A percentile compares a stretch with the other conserved stretches of the same genome.
Conservation (phyloP, 2,113 vertebrate genomes). For the Heterotis niloticus region DNA sequence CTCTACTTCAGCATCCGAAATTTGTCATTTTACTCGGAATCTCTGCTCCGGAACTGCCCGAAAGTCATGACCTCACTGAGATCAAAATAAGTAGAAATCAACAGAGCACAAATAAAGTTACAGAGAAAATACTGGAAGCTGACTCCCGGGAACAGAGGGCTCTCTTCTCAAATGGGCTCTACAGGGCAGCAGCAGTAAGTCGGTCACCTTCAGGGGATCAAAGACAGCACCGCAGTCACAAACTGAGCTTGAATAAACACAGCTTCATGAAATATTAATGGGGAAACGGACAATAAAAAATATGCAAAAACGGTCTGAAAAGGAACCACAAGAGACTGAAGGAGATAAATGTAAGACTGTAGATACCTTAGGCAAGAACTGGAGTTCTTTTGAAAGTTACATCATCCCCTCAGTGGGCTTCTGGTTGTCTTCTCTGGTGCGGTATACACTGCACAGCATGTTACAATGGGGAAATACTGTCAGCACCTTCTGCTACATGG, state of each 20-base stretch:
- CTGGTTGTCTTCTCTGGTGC: background rate
- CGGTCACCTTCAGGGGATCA: background rate
- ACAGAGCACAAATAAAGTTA: background rate
- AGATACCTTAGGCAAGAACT: constrained; percentile 9
- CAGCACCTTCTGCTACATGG: background rate
- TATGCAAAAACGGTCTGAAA: too few species aligned
- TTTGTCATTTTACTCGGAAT: too few species aligned
- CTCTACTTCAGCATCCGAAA: too few species aligned
- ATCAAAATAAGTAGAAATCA: too few species aligned
- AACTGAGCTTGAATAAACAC: background rate
- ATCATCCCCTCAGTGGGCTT: background rate
- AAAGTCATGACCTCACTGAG: too few species aligned
- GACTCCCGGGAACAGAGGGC: background rate
- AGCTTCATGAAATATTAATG: too few species aligned
- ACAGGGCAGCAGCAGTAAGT: background rate
- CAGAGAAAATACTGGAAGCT: too few species aligned
- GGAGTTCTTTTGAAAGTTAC: background rate
- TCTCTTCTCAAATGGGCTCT: background rate
- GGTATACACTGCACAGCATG: background rate
- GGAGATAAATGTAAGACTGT: too few species aligned
- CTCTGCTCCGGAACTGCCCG: too few species aligned
- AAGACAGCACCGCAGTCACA: background rate
- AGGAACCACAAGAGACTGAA: background rate
- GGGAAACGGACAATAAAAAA: too few species aligned
- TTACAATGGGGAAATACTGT: constrained; percentile 3